phyloP scores from a whole-genome alignment of 2,888 invertebrate species.

The Caradrina clavipalpis region DNA sequence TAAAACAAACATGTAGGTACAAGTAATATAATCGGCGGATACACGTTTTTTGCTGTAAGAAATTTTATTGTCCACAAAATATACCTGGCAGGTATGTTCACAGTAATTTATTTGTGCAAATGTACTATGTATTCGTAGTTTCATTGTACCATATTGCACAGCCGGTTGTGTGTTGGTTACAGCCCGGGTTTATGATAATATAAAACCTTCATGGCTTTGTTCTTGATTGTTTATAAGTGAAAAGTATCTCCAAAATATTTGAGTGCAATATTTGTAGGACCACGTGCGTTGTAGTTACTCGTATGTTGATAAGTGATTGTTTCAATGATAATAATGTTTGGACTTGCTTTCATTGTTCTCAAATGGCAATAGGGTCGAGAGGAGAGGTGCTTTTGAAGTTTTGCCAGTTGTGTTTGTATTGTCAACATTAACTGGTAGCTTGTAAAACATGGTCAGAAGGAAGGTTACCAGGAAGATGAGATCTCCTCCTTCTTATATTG shows the following conservation, averaged over 20 bases:
- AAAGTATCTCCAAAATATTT: constrained; percentile 45
- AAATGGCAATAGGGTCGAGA: constrained; percentile 39
- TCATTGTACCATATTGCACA: constrained; percentile 43
- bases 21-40: constrained; percentile 55
- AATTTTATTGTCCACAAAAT: constrained; percentile 57
- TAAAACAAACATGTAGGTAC: constrained; percentile 23
- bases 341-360: constrained; percentile 60
- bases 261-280: constrained; percentile 31
- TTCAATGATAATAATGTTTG: constrained; percentile 60
- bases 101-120: constrained; percentile 62
- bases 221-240: constrained; percentile 44
- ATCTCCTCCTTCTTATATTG: constrained; percentile 60
- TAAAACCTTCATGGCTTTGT: constrained; percentile 18
- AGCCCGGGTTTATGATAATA: constrained; percentile 25
- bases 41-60: constrained; percentile 56
- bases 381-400: constrained; percentile 50
- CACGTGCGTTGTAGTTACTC: constrained; percentile 41
- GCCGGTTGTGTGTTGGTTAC: constrained; percentile 47
- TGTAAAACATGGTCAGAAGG: constrained; percentile 60
- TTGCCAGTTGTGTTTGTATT: constrained; percentile 32
- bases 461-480: constrained; percentile 58
- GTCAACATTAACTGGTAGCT: constrained; percentile 20
- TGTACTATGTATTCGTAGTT: constrained; percentile 48
- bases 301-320: constrained; percentile 54
- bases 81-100: constrained; percentile 24